phyloP scores from a whole-genome alignment of 2,888 invertebrate genomes.

The Tipula unca region DNA sequence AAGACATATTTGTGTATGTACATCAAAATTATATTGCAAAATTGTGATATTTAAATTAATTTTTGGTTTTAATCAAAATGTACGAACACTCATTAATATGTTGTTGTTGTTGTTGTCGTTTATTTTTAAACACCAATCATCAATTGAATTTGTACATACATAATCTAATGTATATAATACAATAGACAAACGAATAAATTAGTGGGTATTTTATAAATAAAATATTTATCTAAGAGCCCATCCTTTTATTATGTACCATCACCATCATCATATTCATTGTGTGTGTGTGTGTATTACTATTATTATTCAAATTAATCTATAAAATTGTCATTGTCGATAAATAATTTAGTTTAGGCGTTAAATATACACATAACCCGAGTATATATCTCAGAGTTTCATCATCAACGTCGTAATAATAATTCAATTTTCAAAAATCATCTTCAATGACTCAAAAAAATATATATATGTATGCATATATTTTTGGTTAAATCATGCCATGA shows the following conservation, averaged over 20 bases:
- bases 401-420: neutral
- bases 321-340: constrained; percentile 8
- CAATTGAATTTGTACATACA: neutral
- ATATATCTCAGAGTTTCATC: neutral
- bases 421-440: neutral
- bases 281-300: neutral
- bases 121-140: neutral
- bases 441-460: neutral
- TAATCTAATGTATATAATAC: neutral
- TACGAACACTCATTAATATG: neutral
- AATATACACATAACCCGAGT: neutral
- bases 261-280: neutral
- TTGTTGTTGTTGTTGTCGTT: neutral
- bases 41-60: neutral
- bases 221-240: neutral
- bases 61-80: neutral
- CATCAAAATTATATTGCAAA: neutral
- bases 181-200: neutral
- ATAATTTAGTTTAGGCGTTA: neutral
- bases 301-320: neutral
- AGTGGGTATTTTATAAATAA: neutral
- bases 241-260: constrained; percentile 1
- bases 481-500: neutral
- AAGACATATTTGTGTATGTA: neutral
- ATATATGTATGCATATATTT: neutral